phyloP scores from a whole-genome alignment of 2,113 vertebrate genomes.

The Cairina moschata region DNA sequence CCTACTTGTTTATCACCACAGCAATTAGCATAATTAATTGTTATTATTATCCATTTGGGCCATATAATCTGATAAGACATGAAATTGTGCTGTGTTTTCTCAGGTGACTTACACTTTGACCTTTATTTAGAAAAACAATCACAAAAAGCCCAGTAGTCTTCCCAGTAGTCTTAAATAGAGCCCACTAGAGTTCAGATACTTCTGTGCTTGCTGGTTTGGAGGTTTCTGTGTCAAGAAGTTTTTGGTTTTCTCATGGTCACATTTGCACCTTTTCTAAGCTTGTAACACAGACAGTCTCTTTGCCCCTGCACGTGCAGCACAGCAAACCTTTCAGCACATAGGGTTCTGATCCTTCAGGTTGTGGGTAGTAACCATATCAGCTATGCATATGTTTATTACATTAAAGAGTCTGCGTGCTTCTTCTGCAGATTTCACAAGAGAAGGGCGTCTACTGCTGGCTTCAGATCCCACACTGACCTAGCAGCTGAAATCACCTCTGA shows the following conservation, averaged over 20 bases:
- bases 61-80: neutral
- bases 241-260: neutral
- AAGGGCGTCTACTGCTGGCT: neutral
- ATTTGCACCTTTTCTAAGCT: neutral
- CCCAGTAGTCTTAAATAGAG: neutral
- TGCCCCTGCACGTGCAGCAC: neutral
- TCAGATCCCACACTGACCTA: neutral
- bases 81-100: neutral
- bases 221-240: neutral
- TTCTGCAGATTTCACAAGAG: neutral
- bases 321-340: neutral
- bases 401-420: neutral
- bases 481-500: neutral
- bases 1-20: neutral
- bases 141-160: neutral
- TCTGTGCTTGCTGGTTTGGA: accelerated
- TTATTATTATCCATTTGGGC: neutral
- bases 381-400: neutral
- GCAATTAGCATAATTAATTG: neutral
- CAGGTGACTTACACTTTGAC: neutral
- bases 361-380: neutral
- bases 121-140: neutral
- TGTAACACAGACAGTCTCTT: neutral
- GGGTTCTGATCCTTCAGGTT: neutral
- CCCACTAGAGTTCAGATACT: neutral